These are phyloP conservation scores for Damaliscus lunatus DNA, from an alignment of 2,113 vertebrate species.

Conservation along the genomic window DNA sequence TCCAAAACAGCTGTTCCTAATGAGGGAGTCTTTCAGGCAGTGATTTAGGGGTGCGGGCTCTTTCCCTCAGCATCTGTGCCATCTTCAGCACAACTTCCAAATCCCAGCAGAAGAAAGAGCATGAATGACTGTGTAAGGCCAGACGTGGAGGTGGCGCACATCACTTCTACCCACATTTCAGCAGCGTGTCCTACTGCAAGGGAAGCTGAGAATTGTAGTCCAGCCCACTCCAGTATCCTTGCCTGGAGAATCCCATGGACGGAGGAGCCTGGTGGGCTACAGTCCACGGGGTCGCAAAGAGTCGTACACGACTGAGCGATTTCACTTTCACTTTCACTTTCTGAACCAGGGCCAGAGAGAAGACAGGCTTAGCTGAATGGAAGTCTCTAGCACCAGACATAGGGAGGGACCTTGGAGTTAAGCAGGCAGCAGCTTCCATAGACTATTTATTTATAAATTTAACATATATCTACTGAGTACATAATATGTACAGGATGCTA, in stretches of 20 bases:
- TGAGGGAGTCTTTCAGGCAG: background rate
- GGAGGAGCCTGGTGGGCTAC: no score
- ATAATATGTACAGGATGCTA: background rate
- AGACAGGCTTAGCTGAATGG: background rate
- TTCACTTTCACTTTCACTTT: background rate
- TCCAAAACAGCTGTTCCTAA: background rate
- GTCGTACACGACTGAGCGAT: no score
- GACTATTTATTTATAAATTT: background rate
- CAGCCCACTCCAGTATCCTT: no score
- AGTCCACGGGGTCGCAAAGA: no score
- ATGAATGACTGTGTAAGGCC: no score
- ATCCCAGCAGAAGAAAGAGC: background rate
- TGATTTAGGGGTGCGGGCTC: background rate
- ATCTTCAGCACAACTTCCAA: background rate
- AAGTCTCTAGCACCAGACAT: background rate
- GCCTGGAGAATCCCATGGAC: no score
- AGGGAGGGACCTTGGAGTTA: background rate
- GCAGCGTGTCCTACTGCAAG: background rate
- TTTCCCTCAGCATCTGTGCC: background rate
- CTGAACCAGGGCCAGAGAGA: background rate
- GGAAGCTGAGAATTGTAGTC: background rate
- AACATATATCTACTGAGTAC: background rate
- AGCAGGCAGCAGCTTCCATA: background rate
- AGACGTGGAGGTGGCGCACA: background rate
- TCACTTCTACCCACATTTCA: background rate